Percentiles rank a stretch among this genome's conserved stretches.
Evolutionary conservation across 2,888 invertebrate genomes (phyloP).

Genomic region (Ryuthela nishihirai): DNA sequence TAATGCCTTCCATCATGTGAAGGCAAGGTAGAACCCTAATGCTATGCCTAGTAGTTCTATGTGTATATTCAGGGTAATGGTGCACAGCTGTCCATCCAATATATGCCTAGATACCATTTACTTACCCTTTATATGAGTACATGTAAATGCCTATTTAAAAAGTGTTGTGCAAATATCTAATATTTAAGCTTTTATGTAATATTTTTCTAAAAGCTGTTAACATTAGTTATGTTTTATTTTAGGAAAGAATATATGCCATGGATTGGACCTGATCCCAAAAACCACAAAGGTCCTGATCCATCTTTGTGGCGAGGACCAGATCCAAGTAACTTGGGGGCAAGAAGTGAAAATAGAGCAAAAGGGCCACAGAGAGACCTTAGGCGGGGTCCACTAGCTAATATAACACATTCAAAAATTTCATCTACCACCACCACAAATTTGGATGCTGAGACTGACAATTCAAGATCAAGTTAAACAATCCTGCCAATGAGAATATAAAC

Average conservation of each 20-base stretch:
- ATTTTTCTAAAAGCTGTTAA: no score
- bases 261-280: constrained; percentile 42
- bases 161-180: no score
- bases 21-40: no score
- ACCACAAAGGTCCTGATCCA: constrained; percentile 39
- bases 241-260: constrained; percentile 42
- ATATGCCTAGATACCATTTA: no score
- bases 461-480: constrained; percentile 29
- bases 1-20: no score
- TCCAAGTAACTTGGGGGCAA: constrained; percentile 27
- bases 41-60: no score
- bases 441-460: constrained; percentile 24
- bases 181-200: no score
- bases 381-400: constrained; percentile 25
- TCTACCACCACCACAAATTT: constrained; percentile 6
- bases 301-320: constrained; percentile 29
- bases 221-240: constrained; percentile 1
- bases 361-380: constrained; percentile 28
- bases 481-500: no score
- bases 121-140: no score
- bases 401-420: constrained; percentile 29
- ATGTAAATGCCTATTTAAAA: no score
- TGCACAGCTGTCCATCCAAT: no score
- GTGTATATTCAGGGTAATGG: no score
- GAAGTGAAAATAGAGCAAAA: constrained; percentile 30